Evolutionary conservation across 2,113 vertebrate species (phyloP).

Genomic region (Oceanodroma tethys): DNA sequence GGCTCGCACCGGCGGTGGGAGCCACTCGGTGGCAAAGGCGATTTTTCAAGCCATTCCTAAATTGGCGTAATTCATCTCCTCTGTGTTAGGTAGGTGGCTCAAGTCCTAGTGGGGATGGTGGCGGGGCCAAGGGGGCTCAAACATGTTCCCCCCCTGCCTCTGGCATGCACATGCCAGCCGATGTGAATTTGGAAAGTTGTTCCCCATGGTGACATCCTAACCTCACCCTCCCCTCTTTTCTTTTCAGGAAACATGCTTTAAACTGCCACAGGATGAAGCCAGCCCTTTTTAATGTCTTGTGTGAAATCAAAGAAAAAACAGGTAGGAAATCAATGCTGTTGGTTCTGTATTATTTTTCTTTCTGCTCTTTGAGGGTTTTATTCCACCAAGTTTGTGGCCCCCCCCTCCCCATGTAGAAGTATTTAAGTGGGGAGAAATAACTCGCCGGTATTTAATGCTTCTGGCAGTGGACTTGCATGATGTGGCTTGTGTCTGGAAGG

Average conservation of each 20-base stretch:
- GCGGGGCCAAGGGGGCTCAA: neutral
- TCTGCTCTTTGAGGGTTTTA: neutral
- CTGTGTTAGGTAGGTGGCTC: neutral
- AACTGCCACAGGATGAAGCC: constrained; percentile 99
- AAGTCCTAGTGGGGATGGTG: neutral
- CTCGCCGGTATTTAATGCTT: neutral
- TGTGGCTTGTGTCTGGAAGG: constrained; percentile 1
- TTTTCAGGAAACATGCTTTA: constrained; percentile 94
- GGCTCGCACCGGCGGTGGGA: neutral
- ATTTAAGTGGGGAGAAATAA: constrained; percentile 6
- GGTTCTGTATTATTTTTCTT: neutral
- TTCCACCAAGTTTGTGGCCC: neutral
- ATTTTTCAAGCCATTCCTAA: neutral
- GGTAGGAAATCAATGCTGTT: constrained; percentile 75
- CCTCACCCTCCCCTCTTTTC: constrained; percentile 16
- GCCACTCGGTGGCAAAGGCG: constrained; percentile 29
- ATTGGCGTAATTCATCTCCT: constrained; percentile 16
- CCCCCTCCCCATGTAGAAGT: neutral
- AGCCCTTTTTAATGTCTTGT: constrained; percentile 97
- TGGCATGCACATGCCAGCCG: rapidly evolving
- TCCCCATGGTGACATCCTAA: neutral
- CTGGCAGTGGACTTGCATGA: constrained; percentile 33
- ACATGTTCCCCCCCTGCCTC: too few relatives aligned
- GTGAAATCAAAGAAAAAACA: constrained; percentile 99
- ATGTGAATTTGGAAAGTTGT: constrained; percentile 26